Evolutionary conservation across 37 sponge, comb jelly and placozoan species (phyloP).

Genomic region (Cliona cf. orientalis): DNA sequence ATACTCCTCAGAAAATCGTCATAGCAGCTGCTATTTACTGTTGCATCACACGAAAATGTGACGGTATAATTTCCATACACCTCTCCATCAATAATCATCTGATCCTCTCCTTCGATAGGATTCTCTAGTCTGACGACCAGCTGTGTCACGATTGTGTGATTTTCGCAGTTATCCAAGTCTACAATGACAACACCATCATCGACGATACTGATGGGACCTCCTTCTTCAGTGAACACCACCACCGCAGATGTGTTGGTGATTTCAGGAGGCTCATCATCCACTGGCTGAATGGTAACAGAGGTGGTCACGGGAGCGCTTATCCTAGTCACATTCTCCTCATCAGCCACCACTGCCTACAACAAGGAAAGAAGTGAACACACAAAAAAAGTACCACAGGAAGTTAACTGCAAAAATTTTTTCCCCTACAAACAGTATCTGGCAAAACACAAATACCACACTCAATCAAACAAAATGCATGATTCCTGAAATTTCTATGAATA

Average conservation of each 20-base stretch:
- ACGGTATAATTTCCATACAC: background rate
- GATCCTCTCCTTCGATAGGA: conserved; percentile 37
- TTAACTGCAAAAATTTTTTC: too few species aligned
- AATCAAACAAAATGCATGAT: too few species aligned
- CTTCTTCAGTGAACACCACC: conserved; percentile 40
- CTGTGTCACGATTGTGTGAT: conserved; percentile 17
- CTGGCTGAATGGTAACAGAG: conserved; percentile 6
- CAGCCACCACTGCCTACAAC: conserved; percentile 26
- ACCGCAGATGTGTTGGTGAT: background rate
- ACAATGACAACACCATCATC: background rate
- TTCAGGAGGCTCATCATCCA: conserved; percentile 50
- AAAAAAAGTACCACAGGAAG: background rate
- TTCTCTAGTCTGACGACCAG: conserved; percentile 15
- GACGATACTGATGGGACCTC: conserved; percentile 24
- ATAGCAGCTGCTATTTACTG: background rate
- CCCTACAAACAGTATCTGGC: too few species aligned
- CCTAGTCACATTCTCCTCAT: background rate
- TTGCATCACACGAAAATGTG: background rate
- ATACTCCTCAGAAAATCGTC: conserved; percentile 3
- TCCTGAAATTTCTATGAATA: too few species aligned
- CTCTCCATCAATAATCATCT: background rate
- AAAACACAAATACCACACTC: too few species aligned
- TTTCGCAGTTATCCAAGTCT: conserved; percentile 40
- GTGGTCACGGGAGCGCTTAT: background rate
- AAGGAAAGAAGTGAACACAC: background rate